phyloP scores from a whole-genome alignment of 2,113 vertebrate species.

The Notothenia rossii region DNA sequence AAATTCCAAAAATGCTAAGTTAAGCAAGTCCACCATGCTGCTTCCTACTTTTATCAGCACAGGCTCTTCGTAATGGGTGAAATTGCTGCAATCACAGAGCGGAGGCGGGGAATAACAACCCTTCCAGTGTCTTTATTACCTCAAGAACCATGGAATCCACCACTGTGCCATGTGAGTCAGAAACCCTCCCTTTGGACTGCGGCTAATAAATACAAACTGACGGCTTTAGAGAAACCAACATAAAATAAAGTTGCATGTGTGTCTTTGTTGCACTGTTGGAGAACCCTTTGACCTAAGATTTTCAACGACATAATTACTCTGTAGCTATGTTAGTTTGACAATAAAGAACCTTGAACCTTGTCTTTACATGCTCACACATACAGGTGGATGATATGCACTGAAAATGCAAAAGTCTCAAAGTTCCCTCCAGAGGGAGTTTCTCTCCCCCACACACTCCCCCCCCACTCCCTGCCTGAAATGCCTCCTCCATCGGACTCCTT shows the following conservation, averaged over 20 bases:
- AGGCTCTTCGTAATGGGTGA: constrained; percentile 51
- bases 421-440: too few relatives aligned
- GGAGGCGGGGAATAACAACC: constrained; percentile 39
- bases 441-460: too few relatives aligned
- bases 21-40: background rate
- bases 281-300: too few relatives aligned
- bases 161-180: constrained; percentile 54
- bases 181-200: constrained; percentile 45
- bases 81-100: constrained; percentile 57
- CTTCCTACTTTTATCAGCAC: constrained; percentile 43
- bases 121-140: constrained; percentile 59
- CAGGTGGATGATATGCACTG: background rate
- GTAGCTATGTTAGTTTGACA: too few relatives aligned
- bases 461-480: too few relatives aligned
- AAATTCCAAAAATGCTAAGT: constrained; percentile 40
- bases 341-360: too few relatives aligned
- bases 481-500: too few relatives aligned
- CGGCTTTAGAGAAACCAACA: background rate
- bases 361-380: background rate
- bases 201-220: constrained; percentile 50
- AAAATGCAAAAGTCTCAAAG: too few relatives aligned
- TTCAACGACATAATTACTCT: too few relatives aligned
- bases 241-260: constrained; percentile 1
- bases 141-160: constrained; percentile 45
- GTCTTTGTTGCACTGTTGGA: too few relatives aligned